Conservation (phyloP, 2,888 invertebrate species). For the Parnassius apollo region DNA sequence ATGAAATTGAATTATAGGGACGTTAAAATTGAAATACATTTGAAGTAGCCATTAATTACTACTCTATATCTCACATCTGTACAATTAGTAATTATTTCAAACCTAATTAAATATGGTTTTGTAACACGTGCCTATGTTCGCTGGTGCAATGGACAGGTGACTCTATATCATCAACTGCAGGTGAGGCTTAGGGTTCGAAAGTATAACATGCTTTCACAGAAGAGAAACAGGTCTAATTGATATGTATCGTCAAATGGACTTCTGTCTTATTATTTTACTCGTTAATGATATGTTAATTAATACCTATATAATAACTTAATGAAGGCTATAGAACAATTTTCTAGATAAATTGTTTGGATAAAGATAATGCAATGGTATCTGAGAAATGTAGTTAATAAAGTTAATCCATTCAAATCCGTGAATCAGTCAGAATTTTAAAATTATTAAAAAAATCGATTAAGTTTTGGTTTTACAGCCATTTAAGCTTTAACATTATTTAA, state of each 20-base stretch:
- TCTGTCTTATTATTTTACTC: slow-evolving; percentile 23
- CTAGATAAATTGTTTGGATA: slow-evolving; percentile 17
- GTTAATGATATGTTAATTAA: slow-evolving; percentile 26
- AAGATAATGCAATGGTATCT: slow-evolving; percentile 6
- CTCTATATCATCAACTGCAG: slow-evolving; percentile 17
- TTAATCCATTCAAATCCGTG: too few relatives aligned
- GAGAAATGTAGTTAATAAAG: too few relatives aligned
- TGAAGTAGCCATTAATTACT: neutral
- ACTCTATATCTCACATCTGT: slow-evolving; percentile 7
- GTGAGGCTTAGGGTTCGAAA: slow-evolving; percentile 22
- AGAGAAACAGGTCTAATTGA: slow-evolving; percentile 24
- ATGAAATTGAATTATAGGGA: too few relatives aligned
- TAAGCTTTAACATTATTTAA: too few relatives aligned
- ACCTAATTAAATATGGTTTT: slow-evolving; percentile 16
- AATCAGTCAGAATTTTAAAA: too few relatives aligned
- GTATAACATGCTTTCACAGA: slow-evolving; percentile 24
- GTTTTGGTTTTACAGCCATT: too few relatives aligned
- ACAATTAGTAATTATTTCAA: slow-evolving; percentile 7
- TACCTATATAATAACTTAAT: slow-evolving; percentile 20
- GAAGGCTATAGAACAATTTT: slow-evolving; percentile 24
- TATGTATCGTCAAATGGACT: slow-evolving; percentile 22
- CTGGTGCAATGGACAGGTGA: slow-evolving; percentile 21
- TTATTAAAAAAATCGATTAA: too few relatives aligned
- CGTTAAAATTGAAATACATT: too few relatives aligned
- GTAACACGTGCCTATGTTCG: slow-evolving; percentile 5